phyloP scores from a whole-genome alignment of 2,113 vertebrate species.

The Mustela nigripes region DNA sequence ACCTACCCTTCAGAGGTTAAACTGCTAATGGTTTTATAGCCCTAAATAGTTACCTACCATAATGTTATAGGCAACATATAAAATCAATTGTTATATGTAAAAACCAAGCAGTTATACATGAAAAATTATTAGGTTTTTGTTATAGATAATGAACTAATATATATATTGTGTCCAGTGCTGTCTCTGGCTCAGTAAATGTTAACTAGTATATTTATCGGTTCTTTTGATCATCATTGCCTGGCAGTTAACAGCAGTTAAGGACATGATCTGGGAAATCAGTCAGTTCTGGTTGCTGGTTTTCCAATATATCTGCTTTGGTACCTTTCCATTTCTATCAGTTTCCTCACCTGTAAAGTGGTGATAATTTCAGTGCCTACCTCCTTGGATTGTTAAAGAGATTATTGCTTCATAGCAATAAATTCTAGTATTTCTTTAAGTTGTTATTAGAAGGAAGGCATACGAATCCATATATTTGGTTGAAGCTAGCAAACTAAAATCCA shows the following conservation, averaged over 20 bases:
- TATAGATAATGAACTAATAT: neutral
- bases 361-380: neutral
- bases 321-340: neutral
- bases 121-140: neutral
- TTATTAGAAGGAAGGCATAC: neutral
- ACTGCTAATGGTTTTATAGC: neutral
- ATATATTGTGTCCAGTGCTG: neutral
- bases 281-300: neutral
- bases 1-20: neutral
- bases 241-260: neutral
- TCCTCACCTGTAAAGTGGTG: neutral
- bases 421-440: neutral
- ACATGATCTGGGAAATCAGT: neutral
- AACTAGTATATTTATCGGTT: neutral
- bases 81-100: neutral
- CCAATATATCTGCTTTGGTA: neutral
- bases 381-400: neutral
- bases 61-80: neutral
- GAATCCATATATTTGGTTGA: neutral
- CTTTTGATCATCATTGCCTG: neutral
- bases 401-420: neutral
- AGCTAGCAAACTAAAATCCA: neutral
- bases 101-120: neutral
- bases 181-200: neutral
- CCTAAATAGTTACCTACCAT: neutral